Base-by-base conservation (phyloP, 2,888 invertebrate genomes). In the Pammene fasciana region DNA sequence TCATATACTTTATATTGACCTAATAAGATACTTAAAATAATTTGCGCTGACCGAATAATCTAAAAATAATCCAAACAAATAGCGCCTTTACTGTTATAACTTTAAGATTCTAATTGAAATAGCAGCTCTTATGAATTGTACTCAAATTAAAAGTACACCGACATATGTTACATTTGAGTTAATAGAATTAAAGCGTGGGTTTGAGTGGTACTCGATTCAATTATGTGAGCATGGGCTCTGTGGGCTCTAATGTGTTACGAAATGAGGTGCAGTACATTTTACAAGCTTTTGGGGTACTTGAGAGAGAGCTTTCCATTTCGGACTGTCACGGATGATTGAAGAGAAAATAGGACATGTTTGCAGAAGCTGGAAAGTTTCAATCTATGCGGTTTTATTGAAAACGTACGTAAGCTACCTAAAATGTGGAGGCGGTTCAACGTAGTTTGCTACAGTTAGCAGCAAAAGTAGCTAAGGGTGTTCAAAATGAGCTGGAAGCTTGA, bases 161-260 rank as follows among this genome's bases (percentile, higher is more conserved):
- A 57, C 57, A 64, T 50, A 52, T 68, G 64, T 65, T 64, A 38
- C 36, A 45, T 59, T 45, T 64, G 16, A n/a, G 16, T 18, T 59
- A 64, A 68, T 68, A 59, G 68, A 68, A 68, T 68, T 57, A 68
- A 68, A 68, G 52, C 43, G 56, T 43, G 59, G 46, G 38, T 18
- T 55, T 14, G 54, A 67, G 62, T 62, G 62, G 16, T 57, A 16
- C 67, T 68, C 36, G 18, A 16, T 16, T 57, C 46, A 68, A 68
- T 68, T 64, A 68, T 38, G 68, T 68, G 68, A 48, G 50, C 50
- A 68, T 60, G 50, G 54, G 14, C 64, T 18, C 45, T 64, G 64
- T 60, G 50, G 54, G 14, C 64, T 18, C 45, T 64, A 64, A 68
- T 68, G 18, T 50, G 50, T 68, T 68, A 64, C 68, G 62, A 64